Base-by-base conservation (phyloP, 2,888 invertebrate species). In the Pyrocoelia pectoralis region DNA sequence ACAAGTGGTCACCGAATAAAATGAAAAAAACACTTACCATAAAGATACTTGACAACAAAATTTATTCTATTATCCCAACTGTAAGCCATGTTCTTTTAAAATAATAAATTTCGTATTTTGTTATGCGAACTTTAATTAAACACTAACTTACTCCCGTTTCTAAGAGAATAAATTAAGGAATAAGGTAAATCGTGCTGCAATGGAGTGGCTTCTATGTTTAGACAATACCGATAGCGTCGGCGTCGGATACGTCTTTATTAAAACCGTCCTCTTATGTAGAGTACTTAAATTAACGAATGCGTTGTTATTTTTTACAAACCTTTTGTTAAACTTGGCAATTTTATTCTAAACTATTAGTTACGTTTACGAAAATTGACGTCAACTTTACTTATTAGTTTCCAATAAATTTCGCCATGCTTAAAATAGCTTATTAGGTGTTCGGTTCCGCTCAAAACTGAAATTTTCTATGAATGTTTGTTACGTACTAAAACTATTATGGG, bases 21-120 rank as follows among this genome's bases (percentile, higher is more conserved):
- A 50, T 33, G 13, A 24, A 19, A 54, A 24, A 24, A 3, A 43
- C 75, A 85, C 89, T 88, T 83, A 93, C 93, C 93, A 78, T 93
- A 93, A 74, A 93, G 87, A 82, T 90, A 91, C 79, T 88, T 88
- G 72, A 93, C 91, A 77, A 93, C 89, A 81, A 93, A 93, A 77
- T 87, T 88, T 69, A 93, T 92, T 79, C 93, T 86, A 82, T 90
- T 93, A 78, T 93, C 91, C 93, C 93, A 93, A 77, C 88, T 87
- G 83, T 92, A 92, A 61, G 92, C 90, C 92, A 92, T 92, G n/a
- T n/a, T n/a, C n/a, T n/a, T n/a, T n/a, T n/a, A n/a, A n/a, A n/a
- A n/a, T n/a, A n/a, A n/a, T n/a, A n/a, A n/a, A n/a, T n/a, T n/a
- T n/a, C n/a, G n/a, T 61, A n/a, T 38, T 38, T 13, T 41, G 12